These are phyloP conservation scores for Allobates femoralis DNA, from an alignment of 2,797 vertebrate species.

Conservation along the genomic window DNA sequence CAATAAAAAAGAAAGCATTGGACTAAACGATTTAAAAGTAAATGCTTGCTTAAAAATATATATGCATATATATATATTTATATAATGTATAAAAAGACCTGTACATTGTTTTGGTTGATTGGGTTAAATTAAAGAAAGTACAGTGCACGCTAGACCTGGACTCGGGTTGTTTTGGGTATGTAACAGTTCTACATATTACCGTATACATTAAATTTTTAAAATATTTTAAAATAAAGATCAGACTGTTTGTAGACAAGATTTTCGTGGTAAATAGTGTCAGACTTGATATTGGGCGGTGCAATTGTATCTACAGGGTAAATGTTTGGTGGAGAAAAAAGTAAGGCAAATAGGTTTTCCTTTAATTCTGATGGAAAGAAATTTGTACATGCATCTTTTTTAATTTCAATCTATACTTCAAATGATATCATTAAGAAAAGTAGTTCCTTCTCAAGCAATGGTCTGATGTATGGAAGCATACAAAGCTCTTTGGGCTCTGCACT, in stretches of 20 bases:
- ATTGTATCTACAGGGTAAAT: background rate
- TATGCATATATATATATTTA: slow-evolving; percentile 62
- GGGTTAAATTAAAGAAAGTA: slow-evolving; percentile 53
- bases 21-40: slow-evolving; percentile 77
- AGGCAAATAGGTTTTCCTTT: background rate
- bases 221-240: background rate
- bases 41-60: slow-evolving; percentile 76
- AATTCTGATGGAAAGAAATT: background rate
- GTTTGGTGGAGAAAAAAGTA: background rate
- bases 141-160: slow-evolving; percentile 53
- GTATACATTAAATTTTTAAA: background rate
- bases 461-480: background rate
- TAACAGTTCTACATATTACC: slow-evolving; percentile 17
- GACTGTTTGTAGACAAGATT: background rate
- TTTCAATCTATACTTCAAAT: background rate
- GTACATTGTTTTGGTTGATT: slow-evolving; percentile 66
- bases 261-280: background rate
- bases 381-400: background rate
- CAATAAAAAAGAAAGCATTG: slow-evolving; percentile 54
- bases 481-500: background rate
- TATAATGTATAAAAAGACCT: slow-evolving; percentile 72
- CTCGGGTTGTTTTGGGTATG: background rate
- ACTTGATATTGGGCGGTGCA: background rate
- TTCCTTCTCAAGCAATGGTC: background rate
- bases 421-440: background rate